A percentile compares a stretch with the other conserved stretches of the same genome.
These are phyloP conservation scores for Synergus gifuensis DNA, from an alignment of 2,888 invertebrate genomes.

Conservation along the genomic window DNA sequence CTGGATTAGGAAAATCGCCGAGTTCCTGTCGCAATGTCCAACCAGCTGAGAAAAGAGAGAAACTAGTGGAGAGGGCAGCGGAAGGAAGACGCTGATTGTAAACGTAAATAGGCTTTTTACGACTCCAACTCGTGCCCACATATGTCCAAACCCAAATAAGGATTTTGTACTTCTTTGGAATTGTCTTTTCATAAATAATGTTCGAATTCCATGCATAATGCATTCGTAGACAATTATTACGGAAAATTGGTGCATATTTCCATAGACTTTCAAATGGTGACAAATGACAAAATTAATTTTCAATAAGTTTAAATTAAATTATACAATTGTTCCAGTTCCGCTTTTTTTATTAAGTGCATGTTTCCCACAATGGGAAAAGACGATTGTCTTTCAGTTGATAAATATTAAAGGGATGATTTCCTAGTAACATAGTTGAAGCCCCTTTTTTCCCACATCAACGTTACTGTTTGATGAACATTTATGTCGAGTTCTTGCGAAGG, in stretches of 20 bases:
- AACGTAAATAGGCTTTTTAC: not conserved
- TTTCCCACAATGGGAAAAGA: not conserved
- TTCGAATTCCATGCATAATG: not conserved
- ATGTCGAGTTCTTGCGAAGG: not conserved
- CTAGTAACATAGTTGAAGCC: constrained; percentile 9
- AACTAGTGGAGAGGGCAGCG: not conserved
- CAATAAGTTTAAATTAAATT: too few relatives aligned
- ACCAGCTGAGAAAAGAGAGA: not conserved
- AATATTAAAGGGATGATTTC: constrained; percentile 12
- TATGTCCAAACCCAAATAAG: not conserved
- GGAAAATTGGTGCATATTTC: not conserved
- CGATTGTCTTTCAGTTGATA: not conserved
- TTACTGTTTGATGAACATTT: constrained; percentile 2
- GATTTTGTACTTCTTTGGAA: not conserved
- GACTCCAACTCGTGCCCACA: not conserved
- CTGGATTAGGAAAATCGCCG: constrained; percentile 58
- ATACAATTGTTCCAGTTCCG: not conserved
- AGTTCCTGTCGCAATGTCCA: constrained; percentile 16
- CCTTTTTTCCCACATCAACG: not conserved
- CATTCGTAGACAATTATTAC: not conserved
- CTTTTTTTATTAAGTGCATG: not conserved
- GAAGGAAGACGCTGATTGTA: not conserved
- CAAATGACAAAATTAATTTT: not conserved
- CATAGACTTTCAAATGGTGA: not conserved
- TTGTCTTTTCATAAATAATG: not conserved